Evolutionary conservation across 2,888 invertebrate genomes (phyloP).

Genomic region (Hydriomena furcata): DNA sequence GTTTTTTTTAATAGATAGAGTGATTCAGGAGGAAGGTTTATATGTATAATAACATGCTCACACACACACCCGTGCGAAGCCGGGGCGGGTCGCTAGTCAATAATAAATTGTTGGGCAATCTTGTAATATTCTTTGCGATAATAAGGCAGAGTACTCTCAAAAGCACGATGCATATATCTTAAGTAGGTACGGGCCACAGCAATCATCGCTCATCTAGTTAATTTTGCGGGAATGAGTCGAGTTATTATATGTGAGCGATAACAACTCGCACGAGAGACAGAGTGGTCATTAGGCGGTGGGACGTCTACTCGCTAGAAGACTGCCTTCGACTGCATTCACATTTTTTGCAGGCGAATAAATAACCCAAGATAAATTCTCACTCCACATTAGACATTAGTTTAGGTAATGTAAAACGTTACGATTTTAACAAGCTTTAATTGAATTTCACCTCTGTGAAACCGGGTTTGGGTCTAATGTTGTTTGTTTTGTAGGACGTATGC

Average conservation of each 20-base stretch:
- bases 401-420: slow-evolving; percentile 11
- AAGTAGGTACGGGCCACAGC: slow-evolving; percentile 15
- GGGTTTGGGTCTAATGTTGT: neutral
- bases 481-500: neutral
- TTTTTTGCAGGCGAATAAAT: slow-evolving; percentile 10
- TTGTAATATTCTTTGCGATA: neutral
- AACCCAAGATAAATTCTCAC: slow-evolving; percentile 4
- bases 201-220: slow-evolving; percentile 9
- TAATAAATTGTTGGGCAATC: slow-evolving; percentile 1
- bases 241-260: no score
- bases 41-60: no score
- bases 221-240: slow-evolving; percentile 27
- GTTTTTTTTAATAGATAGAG: no score
- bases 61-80: no score
- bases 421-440: slow-evolving; percentile 7
- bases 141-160: neutral
- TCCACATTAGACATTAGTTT: slow-evolving; percentile 5
- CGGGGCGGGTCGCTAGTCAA: no score
- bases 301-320: slow-evolving; percentile 33
- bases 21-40: no score
- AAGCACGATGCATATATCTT: slow-evolving; percentile 14
- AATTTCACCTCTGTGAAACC: neutral
- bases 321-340: slow-evolving; percentile 10
- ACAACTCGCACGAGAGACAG: slow-evolving; percentile 18
- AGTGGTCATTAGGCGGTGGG: slow-evolving; percentile 35